Evolutionary conservation across 92 coral and sea anemone genomes (phyloP), one percentile per base, ranked within the genome.

Genomic region (Parazoanthus darwini): DNA sequence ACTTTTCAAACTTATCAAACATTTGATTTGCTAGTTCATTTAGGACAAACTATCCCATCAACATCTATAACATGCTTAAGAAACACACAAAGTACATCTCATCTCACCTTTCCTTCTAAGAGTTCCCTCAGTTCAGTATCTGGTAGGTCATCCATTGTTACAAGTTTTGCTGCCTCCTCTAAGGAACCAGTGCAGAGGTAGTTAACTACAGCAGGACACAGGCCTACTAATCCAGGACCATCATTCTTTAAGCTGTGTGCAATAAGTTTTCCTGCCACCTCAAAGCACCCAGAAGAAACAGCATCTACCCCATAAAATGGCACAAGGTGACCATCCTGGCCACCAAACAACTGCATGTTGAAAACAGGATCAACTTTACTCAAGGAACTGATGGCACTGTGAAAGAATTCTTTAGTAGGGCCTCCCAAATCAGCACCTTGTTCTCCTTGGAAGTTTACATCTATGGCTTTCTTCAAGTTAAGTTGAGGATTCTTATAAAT

Each of bases 351-450:
- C 86, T 91, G 90, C 5, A 88, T 43, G 48, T 93, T 93, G 91
- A 54, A 91, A 4, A 79, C 82, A 44, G 82, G 86, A 70, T 91
- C 95, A 13, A 93, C 93, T 79, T 90, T 86, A 18, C 36, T 74
- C 10, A 93, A 77, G 13, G 77, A 63, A 13, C 83, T 23, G 39
- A 89, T 65, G 73, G 92, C 92, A 43, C 71, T n/a, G 79, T 89
- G 89, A 51, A 93, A 93, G 71, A 68, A 93, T 80, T 93, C 92
- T 72, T 82, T 91, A 8, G 91, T 91, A 38, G 93, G 93, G 5
- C 95, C 92, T 10, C 95, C 92, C 86, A 93, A 82, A 71, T 93
- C 93, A 8, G 95, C 93, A 33, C 92, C 85, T 20, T 81, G 89
- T 59, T 93, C 93, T 15, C 91, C 92, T 4, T 78, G 79, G 87